Evolutionary conservation across 1,140 invertebrate species (phyloP).

Genomic region (Heterodera schachtii): DNA sequence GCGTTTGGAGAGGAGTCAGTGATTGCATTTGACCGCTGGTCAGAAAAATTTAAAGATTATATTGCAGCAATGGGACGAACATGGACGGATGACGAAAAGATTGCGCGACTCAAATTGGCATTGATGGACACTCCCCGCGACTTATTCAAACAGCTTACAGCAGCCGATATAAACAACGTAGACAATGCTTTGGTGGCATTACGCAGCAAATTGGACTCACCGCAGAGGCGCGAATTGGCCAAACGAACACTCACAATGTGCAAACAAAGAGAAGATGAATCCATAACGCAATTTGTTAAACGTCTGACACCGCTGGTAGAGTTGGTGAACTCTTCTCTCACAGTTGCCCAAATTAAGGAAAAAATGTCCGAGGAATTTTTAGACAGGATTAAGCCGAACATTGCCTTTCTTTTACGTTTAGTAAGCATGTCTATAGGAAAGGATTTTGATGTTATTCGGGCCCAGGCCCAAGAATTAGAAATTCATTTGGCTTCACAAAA

Average conservation of each 20-base stretch:
- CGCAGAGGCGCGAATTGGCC: slow-evolving; percentile 3
- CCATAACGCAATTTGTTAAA: not conserved
- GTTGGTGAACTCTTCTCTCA: not conserved
- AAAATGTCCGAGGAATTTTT: slow-evolving; percentile 17
- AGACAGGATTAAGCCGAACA: slow-evolving; percentile 1
- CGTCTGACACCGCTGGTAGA: not conserved
- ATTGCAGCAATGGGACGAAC: not conserved
- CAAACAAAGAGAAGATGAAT: not conserved
- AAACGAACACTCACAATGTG: not conserved
- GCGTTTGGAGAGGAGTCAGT: not conserved
- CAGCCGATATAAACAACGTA: not conserved
- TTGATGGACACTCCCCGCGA: not conserved
- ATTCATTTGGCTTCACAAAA: not conserved
- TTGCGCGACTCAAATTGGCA: not conserved
- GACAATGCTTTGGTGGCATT: not conserved
- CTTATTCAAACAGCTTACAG: not conserved
- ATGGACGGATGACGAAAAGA: not conserved
- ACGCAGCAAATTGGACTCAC: slow-evolving; percentile 1
- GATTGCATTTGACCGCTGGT: not conserved
- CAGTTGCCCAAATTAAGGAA: not conserved
- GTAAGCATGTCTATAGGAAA: not conserved
- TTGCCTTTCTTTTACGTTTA: not conserved
- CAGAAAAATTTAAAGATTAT: not conserved
- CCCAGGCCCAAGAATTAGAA: slow-evolving; percentile 10
- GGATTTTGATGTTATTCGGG: not conserved